Evolutionary conservation across 2,888 invertebrate genomes (phyloP).

Genomic region (Catocala nupta): DNA sequence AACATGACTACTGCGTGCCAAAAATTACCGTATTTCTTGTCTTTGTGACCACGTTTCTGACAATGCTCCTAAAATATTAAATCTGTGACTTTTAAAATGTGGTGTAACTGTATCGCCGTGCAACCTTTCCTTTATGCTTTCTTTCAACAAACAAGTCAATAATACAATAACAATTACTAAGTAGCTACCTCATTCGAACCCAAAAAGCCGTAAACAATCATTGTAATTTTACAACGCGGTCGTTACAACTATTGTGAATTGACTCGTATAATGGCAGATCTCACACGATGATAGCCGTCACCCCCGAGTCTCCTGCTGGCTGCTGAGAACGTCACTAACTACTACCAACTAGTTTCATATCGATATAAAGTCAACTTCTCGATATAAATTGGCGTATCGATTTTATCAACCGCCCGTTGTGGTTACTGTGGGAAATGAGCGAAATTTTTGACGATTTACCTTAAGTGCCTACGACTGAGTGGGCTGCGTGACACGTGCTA

Average conservation of each 20-base stretch:
- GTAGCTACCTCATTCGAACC: constrained; percentile 54
- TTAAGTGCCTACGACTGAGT: constrained; percentile 39
- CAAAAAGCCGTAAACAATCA: constrained; percentile 65
- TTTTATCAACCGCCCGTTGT: constrained; percentile 67
- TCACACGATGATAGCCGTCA: constrained; percentile 80
- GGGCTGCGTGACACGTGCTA: constrained; percentile 47
- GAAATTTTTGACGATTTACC: constrained; percentile 56
- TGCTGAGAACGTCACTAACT: constrained; percentile 78
- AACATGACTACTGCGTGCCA: too few species aligned
- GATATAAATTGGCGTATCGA: constrained; percentile 74
- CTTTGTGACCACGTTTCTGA: too few species aligned
- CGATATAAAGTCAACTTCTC: constrained; percentile 58
- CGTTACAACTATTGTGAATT: constrained; percentile 56
- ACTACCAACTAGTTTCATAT: constrained; percentile 45
- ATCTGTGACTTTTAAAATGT: constrained; percentile 2
- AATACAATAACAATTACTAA: constrained; percentile 61
- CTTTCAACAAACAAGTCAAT: constrained; percentile 35
- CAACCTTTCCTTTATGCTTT: constrained; percentile 36
- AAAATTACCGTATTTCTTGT: too few species aligned
- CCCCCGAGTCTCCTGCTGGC: constrained; percentile 74
- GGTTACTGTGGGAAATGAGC: constrained; percentile 76
- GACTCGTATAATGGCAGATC: constrained; percentile 75
- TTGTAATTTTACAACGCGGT: constrained; percentile 58
- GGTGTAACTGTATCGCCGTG: constrained; percentile 49
- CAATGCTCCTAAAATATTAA: too few species aligned